phyloP scores from a whole-genome alignment of 2,888 invertebrate species.

The Trichopoda pennipes region DNA sequence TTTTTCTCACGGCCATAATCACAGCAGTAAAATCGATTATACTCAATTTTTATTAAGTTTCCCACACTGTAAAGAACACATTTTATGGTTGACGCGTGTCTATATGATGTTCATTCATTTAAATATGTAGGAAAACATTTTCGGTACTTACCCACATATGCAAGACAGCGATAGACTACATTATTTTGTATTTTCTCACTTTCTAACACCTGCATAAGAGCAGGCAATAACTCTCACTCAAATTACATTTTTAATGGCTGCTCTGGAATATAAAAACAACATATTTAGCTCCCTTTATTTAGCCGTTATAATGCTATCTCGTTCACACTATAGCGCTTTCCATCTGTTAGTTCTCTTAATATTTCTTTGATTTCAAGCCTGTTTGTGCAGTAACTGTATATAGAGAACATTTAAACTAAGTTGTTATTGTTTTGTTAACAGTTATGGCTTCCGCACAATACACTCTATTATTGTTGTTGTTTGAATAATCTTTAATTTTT shows the following conservation, averaged over 20 bases:
- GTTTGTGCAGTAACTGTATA: not conserved
- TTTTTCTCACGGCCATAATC: slow-evolving; percentile 68
- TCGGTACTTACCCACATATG: not conserved
- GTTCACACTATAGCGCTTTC: slow-evolving; percentile 63
- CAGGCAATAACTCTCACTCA: slow-evolving; percentile 22
- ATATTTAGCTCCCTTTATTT: not conserved
- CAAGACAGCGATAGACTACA: slow-evolving; percentile 1
- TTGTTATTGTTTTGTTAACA: slow-evolving; percentile 79
- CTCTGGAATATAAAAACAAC: slow-evolving; percentile 23
- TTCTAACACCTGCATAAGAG: not conserved
- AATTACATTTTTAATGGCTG: slow-evolving; percentile 56
- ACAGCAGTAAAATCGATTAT: slow-evolving; percentile 74
- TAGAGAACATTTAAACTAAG: slow-evolving; percentile 73
- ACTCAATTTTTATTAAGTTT: slow-evolving; percentile 74
- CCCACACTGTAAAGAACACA: slow-evolving; percentile 72
- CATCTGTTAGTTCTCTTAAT: not conserved
- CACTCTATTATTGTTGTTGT: slow-evolving; percentile 55
- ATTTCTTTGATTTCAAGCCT: not conserved
- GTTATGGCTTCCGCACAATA: slow-evolving; percentile 81
- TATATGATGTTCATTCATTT: slow-evolving; percentile 37
- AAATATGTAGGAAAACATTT: not conserved
- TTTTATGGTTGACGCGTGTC: slow-evolving; percentile 77
- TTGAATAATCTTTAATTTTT: slow-evolving; percentile 16
- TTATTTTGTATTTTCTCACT: not conserved
- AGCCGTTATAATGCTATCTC: slow-evolving; percentile 66